These are phyloP conservation scores for Lordiphosa collinella DNA, from an alignment of 1,140 invertebrate genomes.

Conservation along the genomic window DNA sequence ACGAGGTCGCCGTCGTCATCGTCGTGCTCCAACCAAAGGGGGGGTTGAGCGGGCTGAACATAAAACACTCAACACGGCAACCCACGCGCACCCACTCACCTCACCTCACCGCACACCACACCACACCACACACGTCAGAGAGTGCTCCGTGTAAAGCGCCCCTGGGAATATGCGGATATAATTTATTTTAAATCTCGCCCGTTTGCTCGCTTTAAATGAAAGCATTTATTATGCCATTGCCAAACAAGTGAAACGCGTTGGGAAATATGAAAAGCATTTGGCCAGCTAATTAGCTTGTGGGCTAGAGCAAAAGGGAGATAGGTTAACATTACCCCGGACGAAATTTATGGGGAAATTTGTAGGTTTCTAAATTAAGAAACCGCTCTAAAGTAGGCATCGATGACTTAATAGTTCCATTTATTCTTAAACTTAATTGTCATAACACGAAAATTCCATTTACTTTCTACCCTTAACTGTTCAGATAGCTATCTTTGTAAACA, in stretches of 20 bases:
- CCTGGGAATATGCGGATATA: slow-evolving; percentile 74
- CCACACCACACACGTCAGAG: slow-evolving; percentile 40
- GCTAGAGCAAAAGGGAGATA: not conserved
- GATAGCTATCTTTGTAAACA: no score
- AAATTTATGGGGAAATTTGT: no score
- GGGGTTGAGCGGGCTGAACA: slow-evolving; percentile 6
- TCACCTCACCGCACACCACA: slow-evolving; percentile 19
- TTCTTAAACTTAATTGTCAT: no score
- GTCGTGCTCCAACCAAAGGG: slow-evolving; percentile 26
- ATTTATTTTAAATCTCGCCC: slow-evolving; percentile 77
- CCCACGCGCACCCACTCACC: slow-evolving; percentile 23
- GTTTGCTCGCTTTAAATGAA: slow-evolving; percentile 63
- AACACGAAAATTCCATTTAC: no score
- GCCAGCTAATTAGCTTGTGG: slow-evolving; percentile 62
- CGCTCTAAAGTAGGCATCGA: no score
- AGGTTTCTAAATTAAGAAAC: no score
- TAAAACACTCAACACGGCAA: slow-evolving; percentile 53
- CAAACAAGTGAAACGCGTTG: slow-evolving; percentile 21
- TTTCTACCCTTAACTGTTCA: no score
- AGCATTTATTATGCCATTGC: slow-evolving; percentile 46
- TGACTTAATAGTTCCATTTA: no score
- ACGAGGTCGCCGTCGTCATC: slow-evolving; percentile 40
- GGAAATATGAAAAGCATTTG: slow-evolving; percentile 41
- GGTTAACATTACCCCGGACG: no score
- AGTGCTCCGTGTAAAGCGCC: slow-evolving; percentile 48